Percentiles rank a stretch among this genome's conserved stretches.
Conservation (phyloP, 2,797 vertebrate genomes). For the Fundulus diaphanus region DNA sequence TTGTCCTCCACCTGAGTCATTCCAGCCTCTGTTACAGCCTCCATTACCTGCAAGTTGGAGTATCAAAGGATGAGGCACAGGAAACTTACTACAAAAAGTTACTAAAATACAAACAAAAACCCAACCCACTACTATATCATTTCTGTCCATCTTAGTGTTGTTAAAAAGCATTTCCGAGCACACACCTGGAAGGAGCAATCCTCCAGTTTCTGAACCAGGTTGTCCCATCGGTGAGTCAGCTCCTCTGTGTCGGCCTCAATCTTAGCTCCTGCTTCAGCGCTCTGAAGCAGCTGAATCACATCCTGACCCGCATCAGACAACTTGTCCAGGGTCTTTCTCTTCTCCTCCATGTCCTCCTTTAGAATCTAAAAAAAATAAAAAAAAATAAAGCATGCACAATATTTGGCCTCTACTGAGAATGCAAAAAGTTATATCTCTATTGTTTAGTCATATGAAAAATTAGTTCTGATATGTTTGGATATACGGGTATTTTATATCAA, state of each 20-base stretch:
- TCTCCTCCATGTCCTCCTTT: slow-evolving; percentile 95
- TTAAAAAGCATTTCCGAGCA: neutral
- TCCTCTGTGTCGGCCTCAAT: slow-evolving; percentile 89
- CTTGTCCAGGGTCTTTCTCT: slow-evolving; percentile 88
- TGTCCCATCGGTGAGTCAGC: slow-evolving; percentile 94
- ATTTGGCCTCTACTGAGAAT: neutral
- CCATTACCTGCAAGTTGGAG: slow-evolving; percentile 84
- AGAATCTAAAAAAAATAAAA: slow-evolving; percentile 58
- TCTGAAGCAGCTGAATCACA: slow-evolving; percentile 86
- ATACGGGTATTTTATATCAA: neutral
- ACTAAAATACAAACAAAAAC: no score
- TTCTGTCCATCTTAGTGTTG: neutral
- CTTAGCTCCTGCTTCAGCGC: slow-evolving; percentile 76
- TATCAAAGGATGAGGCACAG: neutral
- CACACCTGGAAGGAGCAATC: slow-evolving; percentile 94
- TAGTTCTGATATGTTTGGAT: neutral
- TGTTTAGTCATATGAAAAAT: neutral
- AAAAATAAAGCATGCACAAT: neutral
- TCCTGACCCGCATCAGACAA: slow-evolving; percentile 92
- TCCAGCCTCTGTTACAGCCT: slow-evolving; percentile 85
- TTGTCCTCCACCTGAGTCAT: slow-evolving; percentile 82
- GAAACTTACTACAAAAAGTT: neutral
- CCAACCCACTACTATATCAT: neutral
- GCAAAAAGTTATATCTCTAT: neutral
- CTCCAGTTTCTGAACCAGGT: slow-evolving; percentile 94